A percentile compares a stretch with the other conserved stretches of the same genome.
Evolutionary conservation across 2,888 invertebrate species (phyloP).

Genomic region (Eumerus sabulonum): DNA sequence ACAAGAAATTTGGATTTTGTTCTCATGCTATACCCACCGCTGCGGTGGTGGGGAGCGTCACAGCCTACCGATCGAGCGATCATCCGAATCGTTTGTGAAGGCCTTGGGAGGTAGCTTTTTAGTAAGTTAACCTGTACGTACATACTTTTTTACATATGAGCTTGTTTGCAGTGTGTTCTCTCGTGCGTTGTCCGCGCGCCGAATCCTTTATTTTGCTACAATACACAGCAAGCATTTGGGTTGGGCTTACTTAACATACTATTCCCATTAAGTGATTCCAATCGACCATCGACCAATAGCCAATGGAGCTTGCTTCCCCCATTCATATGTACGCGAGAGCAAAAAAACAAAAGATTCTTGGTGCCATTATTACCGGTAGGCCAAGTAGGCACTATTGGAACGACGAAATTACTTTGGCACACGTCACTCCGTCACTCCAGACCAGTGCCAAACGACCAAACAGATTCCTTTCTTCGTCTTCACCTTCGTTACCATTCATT

Average conservation of each 20-base stretch:
- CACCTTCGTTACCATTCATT: slow-evolving; percentile 17
- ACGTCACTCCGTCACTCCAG: slow-evolving; percentile 67
- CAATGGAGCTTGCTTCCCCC: slow-evolving; percentile 41
- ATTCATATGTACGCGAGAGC: background rate
- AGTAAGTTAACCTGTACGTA: slow-evolving; percentile 49
- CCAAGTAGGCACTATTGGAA: slow-evolving; percentile 43
- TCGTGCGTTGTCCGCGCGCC: slow-evolving; percentile 67
- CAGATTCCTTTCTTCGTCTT: slow-evolving; percentile 35
- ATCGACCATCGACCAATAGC: slow-evolving; percentile 1
- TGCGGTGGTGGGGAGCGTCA: slow-evolving; percentile 3
- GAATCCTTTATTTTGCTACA: slow-evolving; percentile 65
- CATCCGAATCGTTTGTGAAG: background rate
- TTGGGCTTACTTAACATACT: slow-evolving; percentile 69
- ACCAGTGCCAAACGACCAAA: slow-evolving; percentile 40
- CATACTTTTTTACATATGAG: slow-evolving; percentile 64
- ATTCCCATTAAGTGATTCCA: slow-evolving; percentile 62
- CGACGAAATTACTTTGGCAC: slow-evolving; percentile 67
- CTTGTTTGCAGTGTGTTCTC: slow-evolving; percentile 68
- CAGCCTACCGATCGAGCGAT: no score
- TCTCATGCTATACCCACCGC: slow-evolving; percentile 44
- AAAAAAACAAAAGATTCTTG: slow-evolving; percentile 2
- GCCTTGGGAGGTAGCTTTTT: slow-evolving; percentile 32
- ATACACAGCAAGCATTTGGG: slow-evolving; percentile 68
- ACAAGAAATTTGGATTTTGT: slow-evolving; percentile 80
- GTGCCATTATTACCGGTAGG: slow-evolving; percentile 47